phyloP scores from a whole-genome alignment of 2,888 invertebrate genomes.

The Acholoe squamosa region DNA sequence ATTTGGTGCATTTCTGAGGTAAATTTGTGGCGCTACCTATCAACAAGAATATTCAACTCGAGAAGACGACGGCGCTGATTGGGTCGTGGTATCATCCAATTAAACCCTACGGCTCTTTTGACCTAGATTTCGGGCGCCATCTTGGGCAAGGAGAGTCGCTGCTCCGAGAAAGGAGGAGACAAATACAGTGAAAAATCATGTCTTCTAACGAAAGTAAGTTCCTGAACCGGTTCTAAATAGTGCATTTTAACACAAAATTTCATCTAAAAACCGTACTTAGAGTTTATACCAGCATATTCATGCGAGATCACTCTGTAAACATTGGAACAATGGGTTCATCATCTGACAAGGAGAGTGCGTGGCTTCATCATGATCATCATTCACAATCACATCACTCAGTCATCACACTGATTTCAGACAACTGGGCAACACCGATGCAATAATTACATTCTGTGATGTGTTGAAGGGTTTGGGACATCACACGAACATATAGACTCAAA shows the following conservation, averaged over 20 bases:
- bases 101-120: background rate
- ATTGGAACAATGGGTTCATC: background rate
- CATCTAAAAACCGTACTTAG: background rate
- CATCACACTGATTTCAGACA: background rate
- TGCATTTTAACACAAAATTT: background rate
- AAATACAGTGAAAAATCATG: slow-evolving; percentile 24
- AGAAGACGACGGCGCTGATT: background rate
- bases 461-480: too few species aligned
- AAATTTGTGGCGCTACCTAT: background rate
- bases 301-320: background rate
- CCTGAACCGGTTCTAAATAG: background rate
- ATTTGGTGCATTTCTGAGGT: background rate
- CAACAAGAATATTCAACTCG: background rate
- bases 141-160: slow-evolving; percentile 19
- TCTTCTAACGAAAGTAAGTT: slow-evolving; percentile 51
- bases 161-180: background rate
- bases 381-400: too few species aligned
- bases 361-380: background rate
- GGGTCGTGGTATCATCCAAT: slow-evolving; percentile 3
- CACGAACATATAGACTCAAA: too few species aligned
- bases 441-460: too few species aligned
- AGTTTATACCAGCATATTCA: background rate
- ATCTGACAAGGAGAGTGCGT: background rate
- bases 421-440: too few species aligned
- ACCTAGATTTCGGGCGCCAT: slow-evolving; percentile 35